Evolutionary conservation across 2,888 invertebrate genomes (phyloP).

Genomic region (Agonopterix alstromeriana): DNA sequence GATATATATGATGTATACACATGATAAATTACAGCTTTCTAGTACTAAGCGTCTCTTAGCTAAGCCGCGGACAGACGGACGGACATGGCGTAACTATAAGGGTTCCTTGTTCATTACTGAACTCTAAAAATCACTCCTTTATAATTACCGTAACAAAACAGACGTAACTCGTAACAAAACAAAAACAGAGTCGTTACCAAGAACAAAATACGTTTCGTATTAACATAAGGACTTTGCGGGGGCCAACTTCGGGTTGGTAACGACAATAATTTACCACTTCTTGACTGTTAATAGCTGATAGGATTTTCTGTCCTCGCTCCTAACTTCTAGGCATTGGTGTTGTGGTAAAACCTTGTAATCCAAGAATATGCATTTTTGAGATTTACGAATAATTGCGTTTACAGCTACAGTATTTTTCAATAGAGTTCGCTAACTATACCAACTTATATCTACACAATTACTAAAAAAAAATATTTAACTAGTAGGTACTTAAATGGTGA

Average conservation of each 20-base stretch:
- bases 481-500: too few species aligned
- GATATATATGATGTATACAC: too few species aligned
- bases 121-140: background rate
- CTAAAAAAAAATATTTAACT: too few species aligned
- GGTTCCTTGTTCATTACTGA: too few species aligned
- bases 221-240: slow-evolving; percentile 50
- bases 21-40: too few species aligned
- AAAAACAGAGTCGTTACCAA: slow-evolving; percentile 32
- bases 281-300: slow-evolving; percentile 73
- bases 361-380: background rate
- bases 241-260: slow-evolving; percentile 31
- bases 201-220: slow-evolving; percentile 33
- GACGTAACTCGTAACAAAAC: slow-evolving; percentile 12
- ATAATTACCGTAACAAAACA: slow-evolving; percentile 1
- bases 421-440: too few species aligned
- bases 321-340: slow-evolving; percentile 13
- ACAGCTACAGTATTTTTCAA: too few species aligned
- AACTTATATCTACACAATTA: too few species aligned
- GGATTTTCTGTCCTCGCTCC: slow-evolving; percentile 63
- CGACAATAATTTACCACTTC: slow-evolving; percentile 62
- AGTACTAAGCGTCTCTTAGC: too few species aligned
- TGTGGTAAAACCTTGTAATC: slow-evolving; percentile 1
- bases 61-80: too few species aligned
- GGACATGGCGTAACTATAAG: too few species aligned
- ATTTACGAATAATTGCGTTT: background rate